Evolutionary conservation across 2,113 vertebrate genomes (phyloP), one percentile per base, ranked within the genome.

Genomic region (Misgurnus mizolepis): DNA sequence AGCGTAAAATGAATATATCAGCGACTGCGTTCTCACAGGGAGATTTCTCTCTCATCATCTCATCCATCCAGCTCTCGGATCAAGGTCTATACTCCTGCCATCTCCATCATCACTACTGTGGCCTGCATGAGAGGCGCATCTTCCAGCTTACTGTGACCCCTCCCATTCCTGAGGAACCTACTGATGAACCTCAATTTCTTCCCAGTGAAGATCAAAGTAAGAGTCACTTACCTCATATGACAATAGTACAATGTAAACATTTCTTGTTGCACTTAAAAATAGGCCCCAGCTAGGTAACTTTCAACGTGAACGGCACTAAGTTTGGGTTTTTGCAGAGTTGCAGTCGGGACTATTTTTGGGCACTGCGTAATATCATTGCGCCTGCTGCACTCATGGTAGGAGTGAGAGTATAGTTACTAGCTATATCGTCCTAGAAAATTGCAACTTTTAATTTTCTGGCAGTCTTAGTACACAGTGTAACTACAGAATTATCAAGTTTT

Each of bases 51-150:
- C 93, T 98, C 50, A 77, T 83, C 77, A 91, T 93, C 70, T 92
- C 92, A 0, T 79, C 85, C 53, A 88, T 97, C 85, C 94, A 95
- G 85, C 90, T 80, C 0, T 88, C 91, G 0, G 96, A 98, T 4
- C 90, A 95, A 85, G 96, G 96, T 22, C 90, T 93, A 18, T 98
- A 98, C 76, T 98, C 97, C 3, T 98, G 97, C 85, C 96, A 98
- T 85, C 93, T 98, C 60, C 97, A 98, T 86, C 97, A 98, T 50
- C 96, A 98, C 87, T 98, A 98, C 92, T 98, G 97, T 0, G 97
- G 96, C 5, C 92, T 98, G 3, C 95, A 98, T 0, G 97, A 98
- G 85, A 94, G 97, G 61, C 89, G 96, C 60, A 89, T 96, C 88
- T 98, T 96, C 90, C 93, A 87, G n/a, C 84, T 98, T 64, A 80